Evolutionary conservation across 1,140 invertebrate species (phyloP).

Genomic region (Apis laboriosa): DNA sequence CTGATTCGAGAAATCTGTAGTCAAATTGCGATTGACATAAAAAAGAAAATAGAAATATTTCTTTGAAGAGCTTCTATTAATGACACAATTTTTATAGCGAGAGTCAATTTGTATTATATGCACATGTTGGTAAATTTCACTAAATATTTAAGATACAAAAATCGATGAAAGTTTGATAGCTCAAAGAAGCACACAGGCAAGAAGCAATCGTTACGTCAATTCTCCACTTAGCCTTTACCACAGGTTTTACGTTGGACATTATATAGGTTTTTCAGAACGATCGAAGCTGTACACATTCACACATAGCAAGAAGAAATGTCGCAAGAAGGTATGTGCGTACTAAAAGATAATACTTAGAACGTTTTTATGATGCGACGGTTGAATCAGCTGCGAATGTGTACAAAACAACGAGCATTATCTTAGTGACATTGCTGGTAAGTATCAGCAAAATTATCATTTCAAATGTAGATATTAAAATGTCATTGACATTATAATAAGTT

Average conservation of each 20-base stretch:
- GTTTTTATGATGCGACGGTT: conserved; percentile 42
- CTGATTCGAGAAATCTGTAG: conserved; percentile 7
- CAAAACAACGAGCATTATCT: conserved; percentile 65
- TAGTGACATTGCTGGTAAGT: conserved; percentile 44
- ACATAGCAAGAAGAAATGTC: conserved; percentile 2
- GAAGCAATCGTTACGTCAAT: conserved; percentile 39
- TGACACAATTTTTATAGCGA: not conserved
- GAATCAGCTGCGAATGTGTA: conserved; percentile 66
- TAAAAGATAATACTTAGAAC: conserved; percentile 33
- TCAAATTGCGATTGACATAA: conserved; percentile 32
- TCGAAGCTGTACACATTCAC: conserved; percentile 11
- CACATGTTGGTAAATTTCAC: not conserved
- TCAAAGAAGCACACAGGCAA: not conserved
- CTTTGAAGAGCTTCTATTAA: not conserved
- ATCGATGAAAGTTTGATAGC: conserved; percentile 36
- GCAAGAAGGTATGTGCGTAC: not conserved
- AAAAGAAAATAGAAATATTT: not conserved
- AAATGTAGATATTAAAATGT: conserved; percentile 2
- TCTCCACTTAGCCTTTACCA: conserved; percentile 27
- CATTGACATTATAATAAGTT: conserved; percentile 15
- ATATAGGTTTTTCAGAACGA: conserved; percentile 25
- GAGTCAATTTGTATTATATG: not conserved
- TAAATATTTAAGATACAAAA: conserved; percentile 35
- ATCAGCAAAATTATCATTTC: conserved; percentile 34
- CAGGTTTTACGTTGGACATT: conserved; percentile 1